A percentile compares a stretch with the other conserved stretches of the same genome.
phyloP scores from a whole-genome alignment of 2,888 invertebrate species.

The Gerris lacustris region DNA sequence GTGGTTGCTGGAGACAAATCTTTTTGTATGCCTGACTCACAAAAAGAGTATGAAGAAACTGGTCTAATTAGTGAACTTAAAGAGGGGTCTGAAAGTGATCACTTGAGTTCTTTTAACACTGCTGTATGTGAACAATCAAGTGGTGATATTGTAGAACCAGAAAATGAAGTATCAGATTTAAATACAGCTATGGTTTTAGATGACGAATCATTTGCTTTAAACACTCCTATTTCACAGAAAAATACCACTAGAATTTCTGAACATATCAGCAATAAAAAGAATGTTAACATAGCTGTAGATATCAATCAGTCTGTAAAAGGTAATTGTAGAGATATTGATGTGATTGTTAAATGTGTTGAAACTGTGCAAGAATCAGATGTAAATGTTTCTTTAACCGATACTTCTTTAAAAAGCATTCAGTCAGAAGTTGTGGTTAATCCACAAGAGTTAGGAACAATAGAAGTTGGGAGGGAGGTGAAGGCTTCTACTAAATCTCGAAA shows the following conservation, averaged over 20 bases:
- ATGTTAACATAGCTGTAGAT: neutral
- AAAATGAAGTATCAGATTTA: neutral
- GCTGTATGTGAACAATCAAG: neutral
- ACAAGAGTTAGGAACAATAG: neutral
- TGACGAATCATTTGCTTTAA: neutral
- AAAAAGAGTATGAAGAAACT: neutral
- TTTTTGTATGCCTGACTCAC: neutral
- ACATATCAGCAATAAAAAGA: neutral
- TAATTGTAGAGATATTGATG: neutral
- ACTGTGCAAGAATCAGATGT: neutral
- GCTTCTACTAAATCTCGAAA: neutral
- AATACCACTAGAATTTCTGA: neutral
- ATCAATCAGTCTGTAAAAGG: neutral
- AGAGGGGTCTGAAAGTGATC: neutral
- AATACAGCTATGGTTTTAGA: neutral
- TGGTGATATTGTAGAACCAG: neutral
- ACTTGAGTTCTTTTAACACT: neutral
- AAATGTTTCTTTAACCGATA: neutral
- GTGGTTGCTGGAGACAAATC: neutral
- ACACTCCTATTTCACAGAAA: neutral
- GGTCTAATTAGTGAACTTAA: neutral
- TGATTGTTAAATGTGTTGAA: neutral
- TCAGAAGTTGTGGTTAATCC: neutral
- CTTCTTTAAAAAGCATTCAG: neutral
- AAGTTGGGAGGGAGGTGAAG: neutral